phyloP scores from a whole-genome alignment of 2,888 invertebrate species.

The Shargacucullia verbasci region DNA sequence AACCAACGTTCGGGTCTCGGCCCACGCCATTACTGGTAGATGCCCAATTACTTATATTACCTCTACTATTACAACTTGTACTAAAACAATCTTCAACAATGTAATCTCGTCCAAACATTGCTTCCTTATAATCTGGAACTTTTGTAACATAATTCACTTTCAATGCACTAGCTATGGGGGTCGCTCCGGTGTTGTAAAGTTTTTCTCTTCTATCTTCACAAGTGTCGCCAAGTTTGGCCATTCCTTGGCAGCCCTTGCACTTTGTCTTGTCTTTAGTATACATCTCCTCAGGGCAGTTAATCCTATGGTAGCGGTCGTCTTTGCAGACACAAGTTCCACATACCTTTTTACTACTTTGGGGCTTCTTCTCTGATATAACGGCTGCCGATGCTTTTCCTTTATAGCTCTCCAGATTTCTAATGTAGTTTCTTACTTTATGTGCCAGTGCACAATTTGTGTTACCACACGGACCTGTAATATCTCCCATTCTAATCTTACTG shows the following conservation, averaged over 20 bases:
- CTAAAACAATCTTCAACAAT: slow-evolving; percentile 63
- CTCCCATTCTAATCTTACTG: slow-evolving; percentile 83
- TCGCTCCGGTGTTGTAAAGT: slow-evolving; percentile 68
- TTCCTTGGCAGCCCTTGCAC: slow-evolving; percentile 76
- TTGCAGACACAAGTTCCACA: slow-evolving; percentile 81
- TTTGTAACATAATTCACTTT: slow-evolving; percentile 68
- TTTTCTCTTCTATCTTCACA: slow-evolving; percentile 73
- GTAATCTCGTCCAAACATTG: slow-evolving; percentile 66
- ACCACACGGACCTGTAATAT: slow-evolving; percentile 84
- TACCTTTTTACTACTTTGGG: slow-evolving; percentile 64
- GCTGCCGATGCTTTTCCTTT: slow-evolving; percentile 68
- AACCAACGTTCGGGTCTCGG: slow-evolving; percentile 40
- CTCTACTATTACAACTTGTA: slow-evolving; percentile 47
- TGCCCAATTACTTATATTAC: slow-evolving; percentile 15
- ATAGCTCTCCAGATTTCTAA: slow-evolving; percentile 78
- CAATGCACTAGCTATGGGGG: slow-evolving; percentile 68
- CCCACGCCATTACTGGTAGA: slow-evolving; percentile 34
- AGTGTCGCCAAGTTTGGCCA: slow-evolving; percentile 67
- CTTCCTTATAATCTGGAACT: slow-evolving; percentile 65
- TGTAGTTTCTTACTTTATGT: slow-evolving; percentile 80
- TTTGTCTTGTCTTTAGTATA: slow-evolving; percentile 39
- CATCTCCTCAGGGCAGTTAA: slow-evolving; percentile 68
- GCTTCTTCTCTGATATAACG: slow-evolving; percentile 60
- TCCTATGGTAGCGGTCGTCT: slow-evolving; percentile 81
- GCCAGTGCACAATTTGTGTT: slow-evolving; percentile 81